These are phyloP conservation scores for Myotis planiceps DNA, from an alignment of 2,797 vertebrate genomes.

Conservation along the genomic window DNA sequence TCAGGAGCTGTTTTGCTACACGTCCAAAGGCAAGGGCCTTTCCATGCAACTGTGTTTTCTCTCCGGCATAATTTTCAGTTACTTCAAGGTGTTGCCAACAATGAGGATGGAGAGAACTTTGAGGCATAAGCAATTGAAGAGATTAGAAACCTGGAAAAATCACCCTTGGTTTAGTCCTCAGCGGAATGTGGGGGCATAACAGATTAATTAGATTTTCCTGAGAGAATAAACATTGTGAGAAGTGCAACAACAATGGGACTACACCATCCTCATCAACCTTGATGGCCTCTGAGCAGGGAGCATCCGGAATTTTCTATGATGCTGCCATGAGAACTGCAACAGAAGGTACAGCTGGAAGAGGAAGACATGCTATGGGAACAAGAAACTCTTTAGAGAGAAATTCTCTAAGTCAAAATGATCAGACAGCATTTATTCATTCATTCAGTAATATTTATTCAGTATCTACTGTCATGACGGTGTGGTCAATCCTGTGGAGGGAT, in stretches of 20 bases:
- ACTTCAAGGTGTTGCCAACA: conserved; percentile 74
- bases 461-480: background rate
- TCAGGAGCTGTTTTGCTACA: conserved; percentile 48
- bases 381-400: conserved; percentile 21
- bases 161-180: conserved; percentile 53
- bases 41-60: conserved; percentile 42
- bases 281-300: background rate
- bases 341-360: background rate
- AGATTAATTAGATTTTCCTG: conserved; percentile 71
- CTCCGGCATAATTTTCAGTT: conserved; percentile 64
- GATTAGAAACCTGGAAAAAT: conserved; percentile 71
- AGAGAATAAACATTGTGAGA: conserved; percentile 62
- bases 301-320: background rate
- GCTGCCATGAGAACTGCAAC: background rate
- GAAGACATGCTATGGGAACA: background rate
- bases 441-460: background rate
- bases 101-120: conserved; percentile 64
- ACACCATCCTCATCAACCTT: background rate
- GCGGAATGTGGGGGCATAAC: conserved; percentile 34
- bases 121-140: conserved; percentile 68
- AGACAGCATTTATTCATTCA: background rate
- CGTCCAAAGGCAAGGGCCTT: conserved; percentile 23
- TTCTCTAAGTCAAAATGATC: conserved; percentile 4
- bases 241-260: background rate
- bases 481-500: background rate